Conservation (phyloP, 2,888 invertebrate species). For the Drosophila diplacantha region DNA sequence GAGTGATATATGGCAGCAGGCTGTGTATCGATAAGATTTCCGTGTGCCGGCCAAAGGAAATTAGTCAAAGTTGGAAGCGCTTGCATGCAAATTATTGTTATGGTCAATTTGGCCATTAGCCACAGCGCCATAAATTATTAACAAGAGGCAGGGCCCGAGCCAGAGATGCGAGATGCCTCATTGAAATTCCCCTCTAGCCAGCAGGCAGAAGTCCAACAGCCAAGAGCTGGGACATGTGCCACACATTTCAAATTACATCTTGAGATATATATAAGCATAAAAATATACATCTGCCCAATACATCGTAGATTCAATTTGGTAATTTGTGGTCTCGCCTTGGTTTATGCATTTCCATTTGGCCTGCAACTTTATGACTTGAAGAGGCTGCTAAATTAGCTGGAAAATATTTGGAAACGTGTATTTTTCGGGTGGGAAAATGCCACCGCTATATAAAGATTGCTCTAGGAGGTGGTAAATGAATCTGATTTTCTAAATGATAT, state of each 20-base stretch:
- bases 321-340: constrained; percentile 49
- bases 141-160: constrained; percentile 25
- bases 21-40: constrained; percentile 57
- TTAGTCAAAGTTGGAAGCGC: constrained; percentile 56
- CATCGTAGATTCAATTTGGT: constrained; percentile 41
- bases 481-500: constrained; percentile 18
- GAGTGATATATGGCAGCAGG: constrained; percentile 57
- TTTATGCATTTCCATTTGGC: constrained; percentile 34
- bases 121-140: constrained; percentile 67
- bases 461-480: constrained; percentile 23
- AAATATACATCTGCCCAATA: background rate
- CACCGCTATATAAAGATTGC: constrained; percentile 18
- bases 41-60: constrained; percentile 29
- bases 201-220: constrained; percentile 33
- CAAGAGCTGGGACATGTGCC: constrained; percentile 24
- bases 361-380: constrained; percentile 26
- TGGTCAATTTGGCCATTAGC: constrained; percentile 67
- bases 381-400: constrained; percentile 43
- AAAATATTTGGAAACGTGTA: constrained; percentile 33
- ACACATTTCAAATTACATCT: constrained; percentile 39
- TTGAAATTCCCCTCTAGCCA: constrained; percentile 59
- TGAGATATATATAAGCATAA: constrained; percentile 2
- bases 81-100: constrained; percentile 69
- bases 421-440: constrained; percentile 4
- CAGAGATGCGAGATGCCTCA: constrained; percentile 54